Conservation (phyloP, 2,888 invertebrate species). For the Apamea monoglypha region DNA sequence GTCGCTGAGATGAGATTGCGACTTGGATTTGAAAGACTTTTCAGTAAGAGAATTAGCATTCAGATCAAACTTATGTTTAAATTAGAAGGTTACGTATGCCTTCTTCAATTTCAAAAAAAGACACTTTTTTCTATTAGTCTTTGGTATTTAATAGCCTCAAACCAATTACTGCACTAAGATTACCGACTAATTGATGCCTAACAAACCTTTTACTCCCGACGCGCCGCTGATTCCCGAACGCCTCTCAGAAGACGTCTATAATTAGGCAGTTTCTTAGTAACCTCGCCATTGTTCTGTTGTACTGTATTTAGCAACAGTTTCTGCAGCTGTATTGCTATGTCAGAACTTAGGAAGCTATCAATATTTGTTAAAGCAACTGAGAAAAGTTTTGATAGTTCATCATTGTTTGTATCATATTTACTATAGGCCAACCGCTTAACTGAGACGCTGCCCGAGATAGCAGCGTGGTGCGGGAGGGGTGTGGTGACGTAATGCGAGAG, state of each 20-base stretch:
- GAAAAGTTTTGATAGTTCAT: neutral
- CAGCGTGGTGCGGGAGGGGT: no score
- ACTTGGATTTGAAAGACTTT: neutral
- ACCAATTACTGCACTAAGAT: slow-evolving; percentile 14
- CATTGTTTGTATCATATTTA: neutral
- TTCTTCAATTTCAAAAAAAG: neutral
- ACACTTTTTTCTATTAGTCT: neutral
- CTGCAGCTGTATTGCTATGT: neutral
- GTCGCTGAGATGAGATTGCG: neutral
- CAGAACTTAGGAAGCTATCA: neutral
- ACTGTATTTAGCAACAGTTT: slow-evolving; percentile 3
- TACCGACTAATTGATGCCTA: slow-evolving; percentile 15
- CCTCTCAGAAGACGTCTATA: slow-evolving; percentile 25
- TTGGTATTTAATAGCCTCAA: neutral
- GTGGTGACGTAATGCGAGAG: no score
- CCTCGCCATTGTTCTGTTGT: neutral
- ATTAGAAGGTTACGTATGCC: neutral
- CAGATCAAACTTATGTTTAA: neutral
- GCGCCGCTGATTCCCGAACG: neutral
- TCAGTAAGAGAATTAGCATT: neutral
- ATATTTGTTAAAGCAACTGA: neutral
- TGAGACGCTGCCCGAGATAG: no score
- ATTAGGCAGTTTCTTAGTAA: neutral
- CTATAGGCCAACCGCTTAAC: neutral
- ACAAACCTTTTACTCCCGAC: slow-evolving; percentile 8